Conservation (phyloP, 2,113 vertebrate genomes). For the Microtus montanus region DNA sequence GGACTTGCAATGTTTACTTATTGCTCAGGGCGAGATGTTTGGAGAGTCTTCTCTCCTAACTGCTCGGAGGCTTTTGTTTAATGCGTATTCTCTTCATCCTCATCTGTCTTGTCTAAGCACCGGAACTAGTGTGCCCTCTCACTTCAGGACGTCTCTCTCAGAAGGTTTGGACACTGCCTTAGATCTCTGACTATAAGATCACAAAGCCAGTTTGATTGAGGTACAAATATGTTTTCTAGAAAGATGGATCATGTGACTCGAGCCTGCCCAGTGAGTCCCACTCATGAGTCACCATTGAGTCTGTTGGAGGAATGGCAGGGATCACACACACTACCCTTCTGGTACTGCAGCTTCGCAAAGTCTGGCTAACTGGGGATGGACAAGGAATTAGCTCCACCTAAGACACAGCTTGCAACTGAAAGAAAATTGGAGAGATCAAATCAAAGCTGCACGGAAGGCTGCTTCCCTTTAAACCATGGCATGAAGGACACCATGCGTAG, state of each 20-base stretch:
- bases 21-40: slow-evolving; percentile 17
- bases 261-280: not conserved
- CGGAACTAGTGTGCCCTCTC: not conserved
- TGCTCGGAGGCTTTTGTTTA: not conserved
- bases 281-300: not conserved
- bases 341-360: not conserved
- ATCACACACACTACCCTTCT: not conserved
- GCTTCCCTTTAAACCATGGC: not conserved
- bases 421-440: not conserved
- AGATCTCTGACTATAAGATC: not conserved
- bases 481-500: not conserved
- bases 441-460: not conserved
- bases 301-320: not conserved
- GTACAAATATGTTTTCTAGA: not conserved
- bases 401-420: not conserved
- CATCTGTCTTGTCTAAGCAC: not conserved
- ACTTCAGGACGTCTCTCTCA: not conserved
- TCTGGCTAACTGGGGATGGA: not conserved
- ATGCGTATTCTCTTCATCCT: not conserved
- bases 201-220: not conserved
- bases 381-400: not conserved
- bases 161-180: not conserved
- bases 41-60: not conserved
- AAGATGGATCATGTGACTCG: not conserved
- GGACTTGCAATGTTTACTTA: not conserved